Base-by-base conservation (phyloP, 2,113 vertebrate genomes). In the Condylura cristata region DNA sequence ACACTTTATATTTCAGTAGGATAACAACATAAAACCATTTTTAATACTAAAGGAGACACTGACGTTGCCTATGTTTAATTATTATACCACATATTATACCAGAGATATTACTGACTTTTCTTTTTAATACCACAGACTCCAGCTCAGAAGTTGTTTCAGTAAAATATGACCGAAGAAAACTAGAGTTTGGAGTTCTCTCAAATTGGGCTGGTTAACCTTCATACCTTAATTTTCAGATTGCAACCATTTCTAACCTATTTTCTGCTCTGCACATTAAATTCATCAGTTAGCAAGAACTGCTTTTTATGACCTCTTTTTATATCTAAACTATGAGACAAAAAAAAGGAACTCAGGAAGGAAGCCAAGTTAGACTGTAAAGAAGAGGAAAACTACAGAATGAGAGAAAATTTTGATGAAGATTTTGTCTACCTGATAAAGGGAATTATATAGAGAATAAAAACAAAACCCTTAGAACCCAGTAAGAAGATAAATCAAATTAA, bases 261-360 rank as follows among this genome's bases (percentile, higher is more conserved):
- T 93, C 71, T 95, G 60, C 30, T 93, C 44, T 72, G 48, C 18
- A 95, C 16, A 83, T 84, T 91, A 95, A 84, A 79, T 89, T 72
- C 20, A 93, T 71, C 90, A 87, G 51, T 84, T 86, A 96, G 53
- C 76, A 89, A 95, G 87, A 84, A 94, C 81, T 90, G 65, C 83
- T 90, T 95, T 89, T 93, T 92, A 92, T 92, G 96, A 92, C 83
- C 87, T 81, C 85, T 87, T 96, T 95, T 96, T 90, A 95, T 44
- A 80, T 71, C 78, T 93, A 88, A 95, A 89, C 51, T 79, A 90
- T 94, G 78, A 89, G 65, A 93, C 56, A 96, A 96, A 85, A 56
- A 56, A 51, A 91, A 91, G 68, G 65, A 96, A 87, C 56, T 66
- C 71, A 95, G 87, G 51, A 92, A 94, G 58, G 94, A 94, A 53